Evolutionary conservation across 2,888 invertebrate species (phyloP).

Genomic region (Molorchus minor): DNA sequence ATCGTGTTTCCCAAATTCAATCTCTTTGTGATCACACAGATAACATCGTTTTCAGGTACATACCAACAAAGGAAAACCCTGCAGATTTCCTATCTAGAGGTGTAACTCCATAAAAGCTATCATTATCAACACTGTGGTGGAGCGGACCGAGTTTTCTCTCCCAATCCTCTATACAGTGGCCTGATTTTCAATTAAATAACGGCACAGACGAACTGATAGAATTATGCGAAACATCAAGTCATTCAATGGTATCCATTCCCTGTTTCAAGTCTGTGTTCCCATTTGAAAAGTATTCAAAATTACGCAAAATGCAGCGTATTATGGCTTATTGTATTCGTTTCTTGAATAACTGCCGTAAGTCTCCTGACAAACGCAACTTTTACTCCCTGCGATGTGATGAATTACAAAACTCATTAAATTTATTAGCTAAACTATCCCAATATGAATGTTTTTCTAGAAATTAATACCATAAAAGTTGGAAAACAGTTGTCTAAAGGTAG

Average conservation of each 20-base stretch:
- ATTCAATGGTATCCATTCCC: too few species aligned
- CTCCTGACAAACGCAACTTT: too few species aligned
- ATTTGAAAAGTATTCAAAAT: not conserved
- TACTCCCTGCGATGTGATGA: not conserved
- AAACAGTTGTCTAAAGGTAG: too few species aligned
- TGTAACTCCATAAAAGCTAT: conserved; percentile 1
- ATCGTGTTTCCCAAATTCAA: conserved; percentile 20
- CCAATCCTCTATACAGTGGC: not conserved
- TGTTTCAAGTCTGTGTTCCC: not conserved
- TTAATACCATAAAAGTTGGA: too few species aligned
- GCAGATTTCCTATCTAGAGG: conserved; percentile 20
- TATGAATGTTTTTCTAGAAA: too few species aligned
- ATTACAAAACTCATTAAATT: conserved; percentile 1
- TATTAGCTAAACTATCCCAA: too few species aligned
- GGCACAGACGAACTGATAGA: not conserved
- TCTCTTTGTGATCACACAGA: not conserved
- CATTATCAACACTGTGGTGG: not conserved
- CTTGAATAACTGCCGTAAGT: not conserved
- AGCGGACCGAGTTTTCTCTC: not conserved
- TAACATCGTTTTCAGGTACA: not conserved
- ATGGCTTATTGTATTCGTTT: not conserved
- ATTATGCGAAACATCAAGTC: too few species aligned
- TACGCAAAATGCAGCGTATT: not conserved
- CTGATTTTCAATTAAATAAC: not conserved
- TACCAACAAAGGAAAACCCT: conserved; percentile 20